These are phyloP conservation scores for Eilema depressum DNA, from an alignment of 2,888 invertebrate genomes.

Conservation along the genomic window DNA sequence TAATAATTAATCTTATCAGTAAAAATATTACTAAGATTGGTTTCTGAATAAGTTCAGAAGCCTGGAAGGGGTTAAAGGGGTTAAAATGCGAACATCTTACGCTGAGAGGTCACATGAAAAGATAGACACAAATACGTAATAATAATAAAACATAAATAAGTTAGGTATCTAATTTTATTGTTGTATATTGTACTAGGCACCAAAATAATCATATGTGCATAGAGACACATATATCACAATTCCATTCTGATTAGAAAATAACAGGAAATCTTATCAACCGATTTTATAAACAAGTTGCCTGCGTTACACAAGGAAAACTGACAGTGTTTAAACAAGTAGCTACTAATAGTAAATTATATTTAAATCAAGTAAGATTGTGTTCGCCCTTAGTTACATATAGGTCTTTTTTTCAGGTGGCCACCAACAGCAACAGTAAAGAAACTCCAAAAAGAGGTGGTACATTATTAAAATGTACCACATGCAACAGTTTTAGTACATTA, in stretches of 20 bases:
- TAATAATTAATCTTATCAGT: no score
- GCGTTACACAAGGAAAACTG: conserved; percentile 19
- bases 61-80: no score
- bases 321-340: conserved; percentile 5
- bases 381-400: neutral
- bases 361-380: conserved; percentile 6
- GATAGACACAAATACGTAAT: no score
- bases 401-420: conserved; percentile 69
- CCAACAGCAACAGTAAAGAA: conserved; percentile 81
- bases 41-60: no score
- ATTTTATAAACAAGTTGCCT: conserved; percentile 18
- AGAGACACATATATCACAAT: neutral
- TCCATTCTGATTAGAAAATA: neutral
- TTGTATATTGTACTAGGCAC: neutral
- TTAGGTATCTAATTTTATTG: neutral
- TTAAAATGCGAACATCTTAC: no score
- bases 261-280: conserved; percentile 14
- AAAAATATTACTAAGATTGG: neutral
- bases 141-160: neutral
- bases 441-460: conserved; percentile 83
- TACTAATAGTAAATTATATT: conserved; percentile 9
- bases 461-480: conserved; percentile 90
- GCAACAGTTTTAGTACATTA: conserved; percentile 93
- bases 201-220: neutral
- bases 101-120: no score